phyloP scores from a whole-genome alignment of 2,113 vertebrate species.

The Pseudorasbora parva region DNA sequence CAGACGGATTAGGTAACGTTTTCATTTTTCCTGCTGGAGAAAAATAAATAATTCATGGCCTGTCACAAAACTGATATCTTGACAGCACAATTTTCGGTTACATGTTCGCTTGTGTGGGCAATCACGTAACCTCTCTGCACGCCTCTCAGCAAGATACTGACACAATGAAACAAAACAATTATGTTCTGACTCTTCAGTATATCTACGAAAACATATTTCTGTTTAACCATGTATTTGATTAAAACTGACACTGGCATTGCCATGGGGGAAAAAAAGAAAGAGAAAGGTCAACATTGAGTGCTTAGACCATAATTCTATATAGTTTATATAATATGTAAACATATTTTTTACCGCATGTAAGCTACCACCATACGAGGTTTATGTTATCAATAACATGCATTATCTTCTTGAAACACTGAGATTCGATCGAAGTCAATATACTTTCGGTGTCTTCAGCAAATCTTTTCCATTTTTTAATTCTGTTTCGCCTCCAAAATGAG shows the following conservation, averaged over 20 bases:
- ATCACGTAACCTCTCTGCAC: constrained; percentile 16
- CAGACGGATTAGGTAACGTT: neutral
- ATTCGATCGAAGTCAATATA: neutral
- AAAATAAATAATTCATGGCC: constrained; percentile 28
- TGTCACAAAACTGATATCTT: constrained; percentile 22
- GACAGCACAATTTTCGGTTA: constrained; percentile 36
- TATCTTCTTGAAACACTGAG: neutral
- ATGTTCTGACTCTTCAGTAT: constrained; percentile 19
- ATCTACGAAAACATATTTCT: constrained; percentile 23
- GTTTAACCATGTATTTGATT: constrained; percentile 2
- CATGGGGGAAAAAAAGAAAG: neutral
- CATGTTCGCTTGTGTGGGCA: constrained; percentile 11
- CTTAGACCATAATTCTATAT: neutral
- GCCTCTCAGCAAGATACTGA: constrained; percentile 29
- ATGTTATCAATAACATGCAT: neutral
- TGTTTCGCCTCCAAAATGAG: neutral
- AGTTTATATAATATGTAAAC: neutral
- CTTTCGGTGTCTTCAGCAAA: neutral
- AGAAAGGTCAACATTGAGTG: neutral
- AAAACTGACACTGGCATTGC: neutral
- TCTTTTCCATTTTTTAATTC: neutral
- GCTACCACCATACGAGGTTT: neutral
- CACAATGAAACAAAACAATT: constrained; percentile 39
- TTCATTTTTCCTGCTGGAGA: constrained; percentile 1
- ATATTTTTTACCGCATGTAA: neutral